Base-by-base conservation (phyloP, 2,888 invertebrate genomes). In the Maniola hyperantus region DNA sequence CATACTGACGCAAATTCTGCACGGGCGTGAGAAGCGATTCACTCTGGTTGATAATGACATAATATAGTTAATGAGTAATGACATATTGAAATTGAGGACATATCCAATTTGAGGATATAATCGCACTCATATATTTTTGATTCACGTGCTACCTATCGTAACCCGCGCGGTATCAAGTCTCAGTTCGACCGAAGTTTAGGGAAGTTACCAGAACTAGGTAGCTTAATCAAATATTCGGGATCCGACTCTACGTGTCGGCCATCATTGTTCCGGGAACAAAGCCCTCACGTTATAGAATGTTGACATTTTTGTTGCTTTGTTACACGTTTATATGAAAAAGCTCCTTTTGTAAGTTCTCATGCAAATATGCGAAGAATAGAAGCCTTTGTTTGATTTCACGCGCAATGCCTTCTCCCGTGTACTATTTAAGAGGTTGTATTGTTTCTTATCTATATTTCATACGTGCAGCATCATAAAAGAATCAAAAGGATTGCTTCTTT, bases 271-370 rank as follows among this genome's bases (percentile, higher is more conserved):
- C 65, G 71, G 69, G 64, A 74, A 79, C 77, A 77, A 75, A 75
- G 73, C 72, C 34, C 66, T 70, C 71, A 68, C 76, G 77, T 79
- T 82, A 79, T 79, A 81, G 42, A 18, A 57, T 86, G 87, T 87
- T 85, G 84, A 84, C 85, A 85, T 87, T 88, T 88, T 86, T 87
- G 86, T 87, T 82, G 84, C 83, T 78, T 82, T 79, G 82, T 83
- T 80, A 79, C 76, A 77, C 81, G 82, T 87, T 86, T 88, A 86
- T 88, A 79, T 80, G 80, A 73, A 79, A 83, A 82, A 76, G 76
- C 79, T 80, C 79, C 83, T 83, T 83, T 84, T 82, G 83, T 81
- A 75, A 76, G 74, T 74, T 73, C 74, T 75, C 76, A 79, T 80
- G 78, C 81, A 81, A 83, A 84, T 81, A 77, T 75, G 72, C 48